phyloP scores from a whole-genome alignment of 2,113 vertebrate genomes.

The Micronycteris hirsuta region DNA sequence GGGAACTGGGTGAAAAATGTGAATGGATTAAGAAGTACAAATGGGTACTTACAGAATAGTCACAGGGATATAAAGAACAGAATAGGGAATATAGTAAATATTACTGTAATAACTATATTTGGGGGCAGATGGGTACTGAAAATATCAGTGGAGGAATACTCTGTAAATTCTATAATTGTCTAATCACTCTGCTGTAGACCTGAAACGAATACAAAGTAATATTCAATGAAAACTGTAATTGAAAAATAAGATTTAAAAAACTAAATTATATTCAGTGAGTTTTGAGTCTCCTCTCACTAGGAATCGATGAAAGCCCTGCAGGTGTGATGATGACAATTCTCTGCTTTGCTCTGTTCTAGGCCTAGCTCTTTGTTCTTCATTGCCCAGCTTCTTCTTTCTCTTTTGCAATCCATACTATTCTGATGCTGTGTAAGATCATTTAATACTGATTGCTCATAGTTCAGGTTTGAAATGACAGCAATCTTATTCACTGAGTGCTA shows the following conservation, averaged over 20 bases:
- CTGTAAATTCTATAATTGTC: too few relatives aligned
- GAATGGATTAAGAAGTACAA: too few relatives aligned
- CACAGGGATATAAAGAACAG: too few relatives aligned
- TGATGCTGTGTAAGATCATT: not conserved
- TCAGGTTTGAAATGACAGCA: not conserved
- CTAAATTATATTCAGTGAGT: not conserved
- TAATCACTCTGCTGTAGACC: too few relatives aligned
- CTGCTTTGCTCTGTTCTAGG: not conserved
- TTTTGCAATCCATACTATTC: not conserved
- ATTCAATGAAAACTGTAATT: too few relatives aligned
- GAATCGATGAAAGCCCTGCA: not conserved
- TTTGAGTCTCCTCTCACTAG: conserved; percentile 7
- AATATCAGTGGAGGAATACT: too few relatives aligned
- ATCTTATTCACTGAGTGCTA: not conserved
- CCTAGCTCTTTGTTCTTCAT: not conserved
- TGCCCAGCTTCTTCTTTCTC: not conserved
- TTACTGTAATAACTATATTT: too few relatives aligned
- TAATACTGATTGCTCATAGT: not conserved
- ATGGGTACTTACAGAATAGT: too few relatives aligned
- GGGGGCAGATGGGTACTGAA: too few relatives aligned
- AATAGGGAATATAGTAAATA: too few relatives aligned
- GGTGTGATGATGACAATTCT: not conserved
- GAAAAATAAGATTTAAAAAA: not conserved
- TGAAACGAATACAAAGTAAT: too few relatives aligned
- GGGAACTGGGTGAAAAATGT: too few relatives aligned